Percentiles rank a stretch among this genome's conserved stretches.
These are phyloP conservation scores for Penaeus monodon DNA, from an alignment of 2,888 invertebrate genomes.

Conservation along the genomic window DNA sequence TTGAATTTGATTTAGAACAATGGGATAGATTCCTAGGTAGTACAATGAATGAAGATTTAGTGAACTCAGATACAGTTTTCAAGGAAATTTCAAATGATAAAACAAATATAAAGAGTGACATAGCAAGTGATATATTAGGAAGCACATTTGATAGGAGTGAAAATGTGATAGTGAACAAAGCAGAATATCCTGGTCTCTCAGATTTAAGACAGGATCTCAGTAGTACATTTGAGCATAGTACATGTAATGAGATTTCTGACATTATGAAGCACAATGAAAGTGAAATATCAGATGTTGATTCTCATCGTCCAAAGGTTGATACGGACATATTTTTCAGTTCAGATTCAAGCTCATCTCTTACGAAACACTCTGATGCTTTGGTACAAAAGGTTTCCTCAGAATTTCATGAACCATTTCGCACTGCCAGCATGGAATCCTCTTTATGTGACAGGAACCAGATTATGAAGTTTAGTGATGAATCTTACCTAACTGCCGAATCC, in stretches of 20 bases:
- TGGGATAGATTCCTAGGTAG: constrained; percentile 53
- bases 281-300: neutral
- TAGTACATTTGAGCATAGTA: constrained; percentile 47
- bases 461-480: constrained; percentile 32
- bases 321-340: constrained; percentile 26
- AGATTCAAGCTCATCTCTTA: constrained; percentile 4
- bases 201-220: constrained; percentile 19
- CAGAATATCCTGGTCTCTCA: neutral
- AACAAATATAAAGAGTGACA: neutral
- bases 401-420: too few species aligned
- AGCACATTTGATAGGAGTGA: neutral
- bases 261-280: constrained; percentile 17
- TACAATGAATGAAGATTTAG: constrained; percentile 30
- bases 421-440: neutral
- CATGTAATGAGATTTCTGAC: constrained; percentile 43
- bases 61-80: constrained; percentile 28
- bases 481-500: constrained; percentile 21
- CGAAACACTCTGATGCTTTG: neutral
- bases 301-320: constrained; percentile 33
- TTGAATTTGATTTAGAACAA: constrained; percentile 49
- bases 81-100: constrained; percentile 24
- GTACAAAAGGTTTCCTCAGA: neutral
- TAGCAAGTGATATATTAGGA: constrained; percentile 16
- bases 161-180: neutral
- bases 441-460: constrained; percentile 5